Percentiles rank a stretch among this genome's conserved stretches.
These are phyloP conservation scores for Mesorhabditis belari DNA, from an alignment of 2,888 invertebrate species.

Conservation along the genomic window DNA sequence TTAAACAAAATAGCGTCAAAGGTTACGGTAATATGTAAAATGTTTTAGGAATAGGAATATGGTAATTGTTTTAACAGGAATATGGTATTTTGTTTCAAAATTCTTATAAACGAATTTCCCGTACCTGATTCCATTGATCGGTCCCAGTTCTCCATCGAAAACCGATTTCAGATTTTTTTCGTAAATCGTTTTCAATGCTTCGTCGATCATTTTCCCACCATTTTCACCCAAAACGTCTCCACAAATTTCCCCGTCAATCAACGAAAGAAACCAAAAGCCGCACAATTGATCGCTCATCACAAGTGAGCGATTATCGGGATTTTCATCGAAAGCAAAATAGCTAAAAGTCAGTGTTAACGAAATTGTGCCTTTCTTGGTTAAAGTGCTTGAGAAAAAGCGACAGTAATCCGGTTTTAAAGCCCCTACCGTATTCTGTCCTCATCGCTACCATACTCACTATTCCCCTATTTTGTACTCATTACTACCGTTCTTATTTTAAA, in stretches of 20 bases:
- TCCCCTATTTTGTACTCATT: no score
- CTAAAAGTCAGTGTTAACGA: slow-evolving; percentile 11
- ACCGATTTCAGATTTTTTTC: slow-evolving; percentile 76
- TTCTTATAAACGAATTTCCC: no score
- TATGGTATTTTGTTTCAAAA: no score
- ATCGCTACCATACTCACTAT: no score
- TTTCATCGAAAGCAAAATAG: slow-evolving; percentile 69
- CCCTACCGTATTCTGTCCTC: no score
- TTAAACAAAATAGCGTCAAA: slow-evolving; percentile 53
- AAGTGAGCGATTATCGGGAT: slow-evolving; percentile 61
- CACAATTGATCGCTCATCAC: slow-evolving; percentile 90
- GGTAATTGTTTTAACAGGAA: no score
- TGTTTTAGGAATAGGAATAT: no score
- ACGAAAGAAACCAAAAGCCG: slow-evolving; percentile 75
- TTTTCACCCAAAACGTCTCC: neutral
- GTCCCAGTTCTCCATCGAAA: slow-evolving; percentile 73
- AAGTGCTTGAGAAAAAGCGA: no score
- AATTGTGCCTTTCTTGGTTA: no score
- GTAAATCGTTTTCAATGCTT: slow-evolving; percentile 69
- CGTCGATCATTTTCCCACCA: neutral
- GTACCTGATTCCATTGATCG: slow-evolving; percentile 76
- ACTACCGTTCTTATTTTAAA: no score
- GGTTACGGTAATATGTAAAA: neutral
- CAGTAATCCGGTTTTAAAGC: no score
- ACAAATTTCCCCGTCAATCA: slow-evolving; percentile 15